A percentile compares a stretch with the other conserved stretches of the same genome.
Conservation (phyloP, 1,140 invertebrate genomes). For the Micrasema longulum region DNA sequence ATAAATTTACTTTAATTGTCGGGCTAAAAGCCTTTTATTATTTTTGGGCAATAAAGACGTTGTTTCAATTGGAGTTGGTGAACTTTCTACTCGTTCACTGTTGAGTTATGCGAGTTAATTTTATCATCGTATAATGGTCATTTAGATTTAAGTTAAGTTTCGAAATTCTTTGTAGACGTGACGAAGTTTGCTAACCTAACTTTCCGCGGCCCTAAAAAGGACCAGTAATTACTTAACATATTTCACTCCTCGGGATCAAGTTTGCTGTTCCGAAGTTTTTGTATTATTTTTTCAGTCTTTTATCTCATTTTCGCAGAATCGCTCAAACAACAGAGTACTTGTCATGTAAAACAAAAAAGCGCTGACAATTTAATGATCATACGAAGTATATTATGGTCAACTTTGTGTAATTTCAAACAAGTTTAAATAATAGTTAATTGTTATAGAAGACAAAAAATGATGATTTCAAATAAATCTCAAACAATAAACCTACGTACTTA, state of each 20-base stretch:
- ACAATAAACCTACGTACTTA: no score
- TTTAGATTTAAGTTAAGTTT: constrained; percentile 33
- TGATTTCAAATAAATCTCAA: no score
- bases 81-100: constrained; percentile 16
- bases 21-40: constrained; percentile 41
- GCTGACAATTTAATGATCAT: no score
- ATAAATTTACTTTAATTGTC: constrained; percentile 44
- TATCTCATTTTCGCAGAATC: no score
- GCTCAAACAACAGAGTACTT: no score
- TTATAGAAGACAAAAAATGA: no score
- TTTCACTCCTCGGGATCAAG: background rate
- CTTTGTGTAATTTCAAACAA: no score
- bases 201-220: background rate
- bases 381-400: no score
- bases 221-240: constrained; percentile 1
- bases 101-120: constrained; percentile 38
- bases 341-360: no score
- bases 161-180: constrained; percentile 15
- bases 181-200: constrained; percentile 8
- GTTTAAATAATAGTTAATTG: no score
- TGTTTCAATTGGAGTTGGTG: constrained; percentile 39
- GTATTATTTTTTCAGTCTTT: no score
- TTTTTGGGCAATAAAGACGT: constrained; percentile 39
- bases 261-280: background rate
- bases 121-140: constrained; percentile 29